Conservation (phyloP, 53 echinoderm and acorn worm species). For the Echinometra lucunter region DNA sequence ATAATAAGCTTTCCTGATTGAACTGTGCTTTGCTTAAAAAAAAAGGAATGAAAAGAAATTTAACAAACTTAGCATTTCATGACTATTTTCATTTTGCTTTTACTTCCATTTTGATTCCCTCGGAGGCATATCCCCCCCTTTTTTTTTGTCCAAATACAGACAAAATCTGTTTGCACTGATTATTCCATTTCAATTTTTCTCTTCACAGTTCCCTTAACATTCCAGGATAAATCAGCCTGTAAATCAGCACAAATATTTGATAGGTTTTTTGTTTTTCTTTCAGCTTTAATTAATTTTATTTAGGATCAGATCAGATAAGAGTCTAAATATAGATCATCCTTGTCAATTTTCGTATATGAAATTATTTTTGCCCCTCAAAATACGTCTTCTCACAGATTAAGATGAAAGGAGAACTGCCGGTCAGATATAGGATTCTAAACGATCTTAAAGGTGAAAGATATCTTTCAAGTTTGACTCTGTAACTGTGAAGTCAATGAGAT, state of each 20-base stretch:
- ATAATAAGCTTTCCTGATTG: neutral
- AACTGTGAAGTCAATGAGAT: neutral
- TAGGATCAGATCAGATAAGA: neutral
- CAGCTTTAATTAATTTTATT: neutral
- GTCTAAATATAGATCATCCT: neutral
- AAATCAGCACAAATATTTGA: neutral
- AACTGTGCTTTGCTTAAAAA: neutral
- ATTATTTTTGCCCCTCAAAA: neutral
- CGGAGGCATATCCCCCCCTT: constrained; percentile 50
- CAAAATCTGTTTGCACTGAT: neutral
- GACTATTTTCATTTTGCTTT: neutral
- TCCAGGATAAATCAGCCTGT: neutral
- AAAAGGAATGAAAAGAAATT: neutral
- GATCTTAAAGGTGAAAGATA: neutral
- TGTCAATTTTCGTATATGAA: neutral
- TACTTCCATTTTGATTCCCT: neutral
- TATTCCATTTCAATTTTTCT: neutral
- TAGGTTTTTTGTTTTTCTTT: too few species aligned
- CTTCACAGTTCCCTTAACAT: constrained; percentile 30
- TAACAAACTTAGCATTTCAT: neutral
- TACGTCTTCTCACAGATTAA: neutral
- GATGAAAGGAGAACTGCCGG: constrained; percentile 41
- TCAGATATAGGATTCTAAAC: neutral
- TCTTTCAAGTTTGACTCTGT: neutral
- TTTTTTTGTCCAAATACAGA: neutral